These are phyloP conservation scores for Acanthis flammea DNA, from an alignment of 2,797 vertebrate genomes.

Conservation along the genomic window DNA sequence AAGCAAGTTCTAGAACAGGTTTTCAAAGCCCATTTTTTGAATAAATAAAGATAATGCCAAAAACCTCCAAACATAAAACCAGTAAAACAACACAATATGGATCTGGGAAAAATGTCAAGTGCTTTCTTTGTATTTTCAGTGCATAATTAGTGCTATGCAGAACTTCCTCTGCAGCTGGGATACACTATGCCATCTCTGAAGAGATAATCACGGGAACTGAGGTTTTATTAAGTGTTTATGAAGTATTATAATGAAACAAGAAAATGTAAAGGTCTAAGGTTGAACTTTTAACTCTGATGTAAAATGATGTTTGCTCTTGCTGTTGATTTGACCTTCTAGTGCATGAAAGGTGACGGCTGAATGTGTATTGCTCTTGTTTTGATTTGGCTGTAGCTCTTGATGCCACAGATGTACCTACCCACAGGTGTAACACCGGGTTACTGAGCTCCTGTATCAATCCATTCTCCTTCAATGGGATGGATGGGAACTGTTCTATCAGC, in stretches of 20 bases:
- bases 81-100: not conserved
- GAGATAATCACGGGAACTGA: slow-evolving; percentile 38
- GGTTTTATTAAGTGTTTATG: slow-evolving; percentile 50
- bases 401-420: not conserved
- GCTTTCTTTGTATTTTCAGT: slow-evolving; percentile 50
- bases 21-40: not conserved
- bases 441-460: not conserved
- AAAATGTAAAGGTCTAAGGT: slow-evolving; percentile 17
- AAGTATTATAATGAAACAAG: slow-evolving; percentile 33
- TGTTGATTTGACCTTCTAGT: not conserved
- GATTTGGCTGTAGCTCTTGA: not conserved
- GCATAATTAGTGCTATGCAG: slow-evolving; percentile 46
- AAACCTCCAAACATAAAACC: not conserved
- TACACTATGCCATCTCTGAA: slow-evolving; percentile 40
- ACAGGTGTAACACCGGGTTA: rapidly evolving
- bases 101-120: slow-evolving; percentile 46
- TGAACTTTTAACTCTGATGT: slow-evolving; percentile 9
- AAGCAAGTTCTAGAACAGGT: not conserved
- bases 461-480: not conserved
- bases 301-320: not conserved
- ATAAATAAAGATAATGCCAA: not conserved
- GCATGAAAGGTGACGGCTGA: not conserved
- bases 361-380: rapidly evolving
- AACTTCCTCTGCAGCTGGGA: slow-evolving; percentile 51
- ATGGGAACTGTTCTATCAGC: not conserved